A percentile compares a stretch with the other conserved stretches of the same genome.
These are phyloP conservation scores for Bombus superbus DNA, from an alignment of 1,140 invertebrate genomes.

Conservation along the genomic window DNA sequence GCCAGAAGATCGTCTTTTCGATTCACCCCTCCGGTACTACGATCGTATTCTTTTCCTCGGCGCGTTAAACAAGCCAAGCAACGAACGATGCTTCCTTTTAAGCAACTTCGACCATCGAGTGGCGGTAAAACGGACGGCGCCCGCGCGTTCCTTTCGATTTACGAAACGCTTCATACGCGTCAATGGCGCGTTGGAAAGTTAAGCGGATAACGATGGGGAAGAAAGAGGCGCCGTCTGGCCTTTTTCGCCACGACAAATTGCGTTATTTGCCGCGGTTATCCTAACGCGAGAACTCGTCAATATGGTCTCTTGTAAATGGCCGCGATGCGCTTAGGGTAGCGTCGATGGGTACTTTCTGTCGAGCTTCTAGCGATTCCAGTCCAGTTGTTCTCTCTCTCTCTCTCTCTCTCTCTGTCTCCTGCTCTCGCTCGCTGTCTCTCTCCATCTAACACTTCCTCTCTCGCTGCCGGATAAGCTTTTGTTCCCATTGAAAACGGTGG, in stretches of 20 bases:
- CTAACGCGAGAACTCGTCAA: background rate
- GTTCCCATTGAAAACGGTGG: constrained; percentile 59
- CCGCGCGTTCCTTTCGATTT: background rate
- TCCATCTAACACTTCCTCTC: background rate
- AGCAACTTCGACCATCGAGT: background rate
- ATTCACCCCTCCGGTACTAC: too few species aligned
- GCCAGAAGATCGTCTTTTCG: background rate
- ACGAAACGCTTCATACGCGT: background rate
- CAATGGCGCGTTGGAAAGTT: background rate
- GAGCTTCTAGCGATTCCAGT: constrained; percentile 40
- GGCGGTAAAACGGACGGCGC: background rate
- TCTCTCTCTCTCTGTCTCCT: background rate
- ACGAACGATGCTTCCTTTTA: background rate
- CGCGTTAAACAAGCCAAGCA: background rate
- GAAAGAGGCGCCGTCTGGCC: background rate
- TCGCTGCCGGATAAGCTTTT: constrained; percentile 56
- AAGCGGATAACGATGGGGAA: background rate
- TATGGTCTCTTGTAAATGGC: background rate
- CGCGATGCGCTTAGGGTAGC: background rate
- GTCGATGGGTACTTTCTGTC: constrained; percentile 19
- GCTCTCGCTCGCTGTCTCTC: background rate
- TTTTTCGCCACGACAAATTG: background rate
- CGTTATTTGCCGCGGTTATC: background rate
- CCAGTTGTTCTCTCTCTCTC: background rate
- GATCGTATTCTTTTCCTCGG: background rate